Evolutionary conservation across 1,140 invertebrate genomes (phyloP), one percentile per base, ranked within the genome.

Genomic region (Lasioglossum baleicum): DNA sequence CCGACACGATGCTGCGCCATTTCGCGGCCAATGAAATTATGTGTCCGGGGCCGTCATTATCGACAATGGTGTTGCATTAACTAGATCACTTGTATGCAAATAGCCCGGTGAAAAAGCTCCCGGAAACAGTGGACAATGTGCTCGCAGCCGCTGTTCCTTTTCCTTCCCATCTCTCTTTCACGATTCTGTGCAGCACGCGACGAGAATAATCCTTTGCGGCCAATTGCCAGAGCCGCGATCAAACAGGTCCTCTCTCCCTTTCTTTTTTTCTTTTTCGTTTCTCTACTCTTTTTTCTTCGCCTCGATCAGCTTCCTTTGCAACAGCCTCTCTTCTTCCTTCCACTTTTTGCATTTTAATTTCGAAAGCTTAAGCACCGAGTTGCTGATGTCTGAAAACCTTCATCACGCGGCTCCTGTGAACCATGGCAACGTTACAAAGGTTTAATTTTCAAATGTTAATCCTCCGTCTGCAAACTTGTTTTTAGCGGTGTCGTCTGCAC

Each of bases 21-120:
- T 83, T 81, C 61, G 44, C 31, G 26, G 63, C 44, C 51, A 72
- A 85, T 84, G 67, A 75, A 77, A 84, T 84, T 84, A 82, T 69
- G 67, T 60, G 35, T 26, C 17, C 61, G 44, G 31, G 42, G 53
- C 7, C 65, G 31, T 82, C 66, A 84, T 85, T 82, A 84, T 85
- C 74, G 79, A 22, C 56, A 26, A 17, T 74, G 76, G 26, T 71
- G 60, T 53, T 72, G 71, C 69, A 75, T 84, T 83, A 83, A 80
- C 67, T n/a, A 65, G 77, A 75, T 68, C 58, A 22, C 61, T 56
- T 64, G 60, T 83, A 78, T 60, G 72, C 74, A 83, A 75, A 80
- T 22, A 61, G 11, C 53, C 13, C 8, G 65, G 7, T 22, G 71
- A 75, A 80, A 35, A 75, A 31, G 6, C 42, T 70, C 11, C 26